These are phyloP conservation scores for Triplophysa tibetana DNA, from an alignment of 2,113 vertebrate genomes.

Conservation along the genomic window DNA sequence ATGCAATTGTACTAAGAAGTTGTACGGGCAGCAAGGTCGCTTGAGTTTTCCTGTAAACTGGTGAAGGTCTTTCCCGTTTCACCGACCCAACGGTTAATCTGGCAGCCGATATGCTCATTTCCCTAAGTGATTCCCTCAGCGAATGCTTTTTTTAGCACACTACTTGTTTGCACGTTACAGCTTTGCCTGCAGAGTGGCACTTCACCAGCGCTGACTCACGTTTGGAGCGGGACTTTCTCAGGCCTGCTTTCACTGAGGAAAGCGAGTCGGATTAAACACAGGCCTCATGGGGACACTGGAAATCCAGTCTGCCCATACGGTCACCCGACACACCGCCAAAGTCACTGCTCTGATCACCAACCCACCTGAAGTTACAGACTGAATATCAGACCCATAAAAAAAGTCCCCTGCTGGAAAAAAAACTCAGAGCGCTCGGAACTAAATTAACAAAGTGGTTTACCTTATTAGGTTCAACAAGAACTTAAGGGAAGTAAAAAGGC, in stretches of 20 bases:
- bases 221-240: neutral
- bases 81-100: neutral
- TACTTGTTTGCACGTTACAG: neutral
- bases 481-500: too few species aligned
- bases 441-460: neutral
- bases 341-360: neutral
- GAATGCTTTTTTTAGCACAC: neutral
- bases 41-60: neutral
- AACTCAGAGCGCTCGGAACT: neutral
- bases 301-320: neutral
- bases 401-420: too few species aligned
- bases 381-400: neutral
- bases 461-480: neutral
- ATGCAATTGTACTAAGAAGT: too few species aligned
- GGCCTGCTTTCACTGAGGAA: constrained; percentile 15
- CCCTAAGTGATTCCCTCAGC: neutral
- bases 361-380: neutral
- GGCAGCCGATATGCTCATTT: neutral
- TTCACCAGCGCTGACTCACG: constrained; percentile 14
- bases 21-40: neutral
- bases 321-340: neutral
- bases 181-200: neutral
- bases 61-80: neutral
- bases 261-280: constrained; percentile 24
- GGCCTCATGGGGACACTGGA: constrained; percentile 13